Percentiles rank a stretch among this genome's conserved stretches.
phyloP scores from a whole-genome alignment of 2,888 invertebrate genomes.

The Drosophila prostipennis region DNA sequence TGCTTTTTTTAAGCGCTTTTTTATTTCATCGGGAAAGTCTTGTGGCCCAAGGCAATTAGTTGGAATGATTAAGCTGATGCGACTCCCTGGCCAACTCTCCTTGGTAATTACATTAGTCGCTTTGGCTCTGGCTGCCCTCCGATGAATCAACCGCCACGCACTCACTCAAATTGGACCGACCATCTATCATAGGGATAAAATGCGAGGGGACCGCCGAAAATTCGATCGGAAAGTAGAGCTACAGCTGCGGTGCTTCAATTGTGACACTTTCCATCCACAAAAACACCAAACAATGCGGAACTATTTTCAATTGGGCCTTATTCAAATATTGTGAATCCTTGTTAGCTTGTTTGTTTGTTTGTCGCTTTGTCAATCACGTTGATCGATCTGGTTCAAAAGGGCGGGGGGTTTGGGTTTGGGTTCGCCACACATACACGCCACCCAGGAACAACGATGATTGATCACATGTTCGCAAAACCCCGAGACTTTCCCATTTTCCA shows the following conservation, averaged over 20 bases:
- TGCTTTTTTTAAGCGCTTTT: conserved; percentile 73
- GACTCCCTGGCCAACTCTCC: conserved; percentile 44
- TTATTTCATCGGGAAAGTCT: conserved; percentile 52
- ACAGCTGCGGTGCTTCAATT: conserved; percentile 59
- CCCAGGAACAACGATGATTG: conserved; percentile 67
- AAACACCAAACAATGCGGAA: conserved; percentile 35
- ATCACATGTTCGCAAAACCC: conserved; percentile 35
- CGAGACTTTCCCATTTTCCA: conserved; percentile 24
- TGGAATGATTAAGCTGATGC: conserved; percentile 81
- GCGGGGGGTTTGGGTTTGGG: conserved; percentile 6
- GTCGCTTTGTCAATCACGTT: conserved; percentile 49
- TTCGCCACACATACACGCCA: conserved; percentile 58
- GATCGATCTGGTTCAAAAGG: conserved; percentile 50
- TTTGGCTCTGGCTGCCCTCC: conserved; percentile 38
- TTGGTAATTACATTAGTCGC: conserved; percentile 81
- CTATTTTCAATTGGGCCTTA: conserved; percentile 43
- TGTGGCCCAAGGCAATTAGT: conserved; percentile 71
- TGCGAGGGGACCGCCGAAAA: conserved; percentile 40
- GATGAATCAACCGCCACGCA: conserved; percentile 75
- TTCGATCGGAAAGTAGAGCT: conserved; percentile 24
- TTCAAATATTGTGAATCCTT: conserved; percentile 50
- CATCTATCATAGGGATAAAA: conserved; percentile 68
- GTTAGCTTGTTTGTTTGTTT: conserved; percentile 49
- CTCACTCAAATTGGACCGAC: conserved; percentile 74
- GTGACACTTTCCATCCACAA: conserved; percentile 35